Evolutionary conservation across 2,797 vertebrate genomes (phyloP).

Genomic region (Basileuterus tristriatus): DNA sequence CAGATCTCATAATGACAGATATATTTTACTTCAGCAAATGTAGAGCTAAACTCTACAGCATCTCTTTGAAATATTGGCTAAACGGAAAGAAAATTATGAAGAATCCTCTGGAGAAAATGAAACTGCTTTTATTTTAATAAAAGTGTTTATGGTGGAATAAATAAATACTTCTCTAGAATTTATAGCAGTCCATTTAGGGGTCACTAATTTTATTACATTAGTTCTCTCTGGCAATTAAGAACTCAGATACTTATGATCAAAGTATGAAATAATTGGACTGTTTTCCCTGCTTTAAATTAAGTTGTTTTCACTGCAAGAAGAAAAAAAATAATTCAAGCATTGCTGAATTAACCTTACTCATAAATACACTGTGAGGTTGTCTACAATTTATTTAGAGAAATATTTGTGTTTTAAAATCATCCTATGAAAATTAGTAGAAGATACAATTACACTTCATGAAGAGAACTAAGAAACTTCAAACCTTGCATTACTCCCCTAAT

Average conservation of each 20-base stretch:
- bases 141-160: neutral
- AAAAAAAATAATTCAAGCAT: neutral
- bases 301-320: neutral
- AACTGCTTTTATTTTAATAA: slow-evolving; percentile 27
- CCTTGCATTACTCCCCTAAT: neutral
- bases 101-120: neutral
- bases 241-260: neutral
- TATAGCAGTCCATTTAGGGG: slow-evolving; percentile 31
- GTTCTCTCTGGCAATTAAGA: slow-evolving; percentile 27
- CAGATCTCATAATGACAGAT: neutral
- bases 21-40: neutral
- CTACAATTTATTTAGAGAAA: slow-evolving; percentile 15
- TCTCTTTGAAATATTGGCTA: neutral
- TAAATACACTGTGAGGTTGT: neutral
- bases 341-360: neutral
- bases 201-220: slow-evolving; percentile 42
- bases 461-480: neutral
- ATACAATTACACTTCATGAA: neutral
- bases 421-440: neutral
- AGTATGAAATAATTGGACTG: neutral
- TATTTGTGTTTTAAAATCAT: neutral
- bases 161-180: neutral
- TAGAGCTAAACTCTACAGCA: neutral
- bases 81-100: neutral
- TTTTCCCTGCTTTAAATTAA: slow-evolving; percentile 33